Base-by-base conservation (phyloP, 2,797 vertebrate species). In the Chloroceryle amazona region DNA sequence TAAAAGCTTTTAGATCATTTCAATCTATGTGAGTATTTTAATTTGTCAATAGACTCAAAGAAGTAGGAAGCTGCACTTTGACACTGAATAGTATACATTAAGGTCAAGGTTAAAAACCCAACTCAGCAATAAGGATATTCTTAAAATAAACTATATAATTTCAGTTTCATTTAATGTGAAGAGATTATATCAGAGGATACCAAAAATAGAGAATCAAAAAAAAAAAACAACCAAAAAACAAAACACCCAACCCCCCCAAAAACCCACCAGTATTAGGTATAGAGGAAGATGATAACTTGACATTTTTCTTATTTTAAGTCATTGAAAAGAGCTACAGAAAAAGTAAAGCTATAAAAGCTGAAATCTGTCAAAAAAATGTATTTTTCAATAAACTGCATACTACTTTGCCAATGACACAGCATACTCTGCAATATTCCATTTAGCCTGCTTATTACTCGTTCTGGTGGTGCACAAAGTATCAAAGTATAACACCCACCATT, bases 1-100 rank as follows among this genome's bases (percentile, higher is more conserved):
- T 92, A 80, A 95, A 87, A 82, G 86, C 89, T 90, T 95, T 94
- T 76, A 72, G 66, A 89, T 90, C 26, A 90, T 90, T 97, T 95
- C 78, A 85, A 17, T 80, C 46, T 87, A 81, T 5, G n/a, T n/a
- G 51, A 35, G 26, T 57, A 57, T 66, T 95, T 94, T 76, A 95
- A 80, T 85, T 89, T 67, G 55, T 60, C 81, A 93, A 90, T n/a
- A 87, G 63, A 93, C 81, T 96, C 57, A 78, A 92, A 72, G 70
- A 93, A 89, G 75, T 57, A 87, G 68, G 39, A 95, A 93, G 71
- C 29, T 71, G 76, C 71, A 94, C 82, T 94, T 60, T 91, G 85
- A 82, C 80, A 92, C 3, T 92, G n/a, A 92, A 60, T 49, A 90
- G 80, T 91, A 93, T 85, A 71, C 57, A 73, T 70, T 81, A 93